Evolutionary conservation across 2,797 vertebrate species (phyloP).

Genomic region (Pteropus rufus): DNA sequence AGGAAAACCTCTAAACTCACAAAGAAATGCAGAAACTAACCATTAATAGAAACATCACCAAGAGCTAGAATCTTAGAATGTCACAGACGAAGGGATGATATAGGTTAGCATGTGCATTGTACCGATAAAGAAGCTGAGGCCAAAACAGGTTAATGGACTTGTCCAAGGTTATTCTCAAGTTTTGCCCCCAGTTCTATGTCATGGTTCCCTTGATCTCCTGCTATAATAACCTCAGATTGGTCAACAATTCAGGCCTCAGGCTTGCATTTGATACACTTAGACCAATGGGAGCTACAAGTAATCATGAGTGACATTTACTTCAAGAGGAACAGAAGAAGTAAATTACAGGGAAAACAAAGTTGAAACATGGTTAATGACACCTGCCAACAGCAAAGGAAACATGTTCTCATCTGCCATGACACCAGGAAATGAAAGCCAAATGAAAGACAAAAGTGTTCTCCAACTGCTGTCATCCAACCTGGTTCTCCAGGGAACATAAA

Average conservation of each 20-base stretch:
- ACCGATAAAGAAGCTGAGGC: neutral
- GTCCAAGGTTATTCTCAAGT: neutral
- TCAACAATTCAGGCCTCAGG: neutral
- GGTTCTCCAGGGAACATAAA: neutral
- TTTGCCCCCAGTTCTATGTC: neutral
- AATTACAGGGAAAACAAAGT: constrained; percentile 51
- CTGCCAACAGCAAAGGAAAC: constrained; percentile 34
- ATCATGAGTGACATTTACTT: constrained; percentile 41
- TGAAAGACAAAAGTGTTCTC: constrained; percentile 3
- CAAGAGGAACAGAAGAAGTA: constrained; percentile 38
- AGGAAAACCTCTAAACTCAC: neutral
- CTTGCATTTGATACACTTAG: constrained; percentile 17
- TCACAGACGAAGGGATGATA: neutral
- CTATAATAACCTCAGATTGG: neutral
- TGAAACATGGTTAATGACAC: constrained; percentile 18
- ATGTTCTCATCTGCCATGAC: constrained; percentile 14
- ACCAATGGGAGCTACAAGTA: constrained; percentile 3
- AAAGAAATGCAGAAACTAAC: neutral
- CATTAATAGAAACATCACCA: constrained; percentile 7
- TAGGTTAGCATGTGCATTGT: constrained; percentile 16
- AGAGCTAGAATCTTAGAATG: neutral
- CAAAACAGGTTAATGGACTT: constrained; percentile 48
- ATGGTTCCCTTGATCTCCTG: neutral
- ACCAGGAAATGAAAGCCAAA: constrained; percentile 55
- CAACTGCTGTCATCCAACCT: neutral